Base-by-base conservation (phyloP, 2,113 vertebrate species). In the Prinia subflava region DNA sequence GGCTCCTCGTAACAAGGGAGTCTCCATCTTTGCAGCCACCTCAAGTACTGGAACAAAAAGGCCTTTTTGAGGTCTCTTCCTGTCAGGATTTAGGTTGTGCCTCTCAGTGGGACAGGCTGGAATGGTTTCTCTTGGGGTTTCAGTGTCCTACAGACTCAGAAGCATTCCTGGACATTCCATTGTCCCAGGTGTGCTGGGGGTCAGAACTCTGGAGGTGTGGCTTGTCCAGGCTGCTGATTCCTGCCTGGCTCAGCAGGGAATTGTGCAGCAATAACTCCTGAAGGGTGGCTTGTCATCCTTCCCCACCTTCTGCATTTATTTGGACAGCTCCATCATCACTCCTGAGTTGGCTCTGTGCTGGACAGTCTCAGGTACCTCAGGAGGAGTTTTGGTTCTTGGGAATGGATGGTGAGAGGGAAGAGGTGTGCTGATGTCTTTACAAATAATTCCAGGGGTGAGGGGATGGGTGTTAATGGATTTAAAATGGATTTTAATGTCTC, bases 1-100 rank as follows among this genome's bases (percentile, higher is more conserved):
- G 16, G 2, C 5, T 53, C 28, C 23, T n/a, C 3, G 6, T 12
- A 3, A 35, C n/a, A 53, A 31, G 1, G 11, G 11, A 25, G 4
- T 7, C 6, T n/a, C 46, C 33, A 22, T 28, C 33, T 8, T 9
- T 13, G 20, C 4, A 41, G 13, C 23, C 28, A 39, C 16, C 28
- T 46, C 15, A n/a, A 52, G 14, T 6, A 16, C 15, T 21, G 28
- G 22, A 8, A 9, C 10, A 12, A 14, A 75, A 30, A 53, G 13
- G 4, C 15, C 2, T 4, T 6, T 39, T 11, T 46, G n/a, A 49
- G 57, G 14, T 49, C 87, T 91, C 33, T 44, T 41, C 24, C n/a
- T 52, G 2, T 57, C 16, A 20, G 49, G n/a, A 42, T 39, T 73
- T 68, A 28, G 15, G 7, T 31, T 62, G 25, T 74, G 28, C 16